Evolutionary conservation across 2,797 vertebrate species (phyloP), one percentile per base, ranked within the genome.

Genomic region (Peromyscus eremicus): DNA sequence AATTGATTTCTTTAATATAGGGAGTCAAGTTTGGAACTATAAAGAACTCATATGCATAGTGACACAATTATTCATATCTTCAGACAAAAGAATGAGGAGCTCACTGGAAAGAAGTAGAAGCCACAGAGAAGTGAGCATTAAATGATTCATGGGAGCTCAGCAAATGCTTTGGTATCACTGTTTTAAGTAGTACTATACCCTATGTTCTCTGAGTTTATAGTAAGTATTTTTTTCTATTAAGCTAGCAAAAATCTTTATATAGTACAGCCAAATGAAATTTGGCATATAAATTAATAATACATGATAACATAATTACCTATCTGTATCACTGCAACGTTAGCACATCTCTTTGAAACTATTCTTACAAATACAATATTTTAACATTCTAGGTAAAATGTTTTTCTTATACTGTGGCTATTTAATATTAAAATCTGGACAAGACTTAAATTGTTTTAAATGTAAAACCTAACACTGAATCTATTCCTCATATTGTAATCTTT

Each of bases 321-420:
- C 10, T 68, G 52, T 32, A 29, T 40, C 3, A 46, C 57, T 37
- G 9, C 4, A 81, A 81, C 40, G 11, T 77, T 81, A 57, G 29
- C 46, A 86, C 43, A 70, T 25, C 19, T 46, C 46, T 89, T 90
- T 11, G 1, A 68, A 86, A 95, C 25, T 68, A 77, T 1, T 32
- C 5, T 68, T 52, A 6, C 52, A 90, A 52, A 19, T 40, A 87
- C 75, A 92, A 57, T 83, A 83, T 93, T 73, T 95, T 60, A 84
- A 52, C 57, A 14, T 81, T 43, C 71, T 82, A 68, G 79, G 70
- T 86, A 13, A 94, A 76, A 43, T 83, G 94, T 16, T 62, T 79
- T 25, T 16, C 34, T 62, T 2, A 64, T 75, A 66, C 0, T 9
- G 4, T 64, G n/a, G 71, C 3, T 40, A n/a, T 8, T 34, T 70